These are phyloP conservation scores for Entelurus aequoreus DNA, from an alignment of 2,113 vertebrate genomes.

Conservation along the genomic window DNA sequence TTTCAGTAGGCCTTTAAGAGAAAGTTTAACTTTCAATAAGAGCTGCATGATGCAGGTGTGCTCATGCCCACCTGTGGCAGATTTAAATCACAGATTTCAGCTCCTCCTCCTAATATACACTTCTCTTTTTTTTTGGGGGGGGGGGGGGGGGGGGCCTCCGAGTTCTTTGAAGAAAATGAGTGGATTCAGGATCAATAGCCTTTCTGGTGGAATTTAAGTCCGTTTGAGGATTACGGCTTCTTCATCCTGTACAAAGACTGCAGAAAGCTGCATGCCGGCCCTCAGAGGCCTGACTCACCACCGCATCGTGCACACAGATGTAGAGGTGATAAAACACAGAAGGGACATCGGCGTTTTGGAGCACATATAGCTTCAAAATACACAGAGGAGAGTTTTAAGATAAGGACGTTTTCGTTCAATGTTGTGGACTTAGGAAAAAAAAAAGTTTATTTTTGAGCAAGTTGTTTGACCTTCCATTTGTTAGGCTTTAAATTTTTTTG, in stretches of 20 bases:
- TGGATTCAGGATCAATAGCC: conserved; percentile 71
- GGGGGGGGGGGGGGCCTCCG: neutral
- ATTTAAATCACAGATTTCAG: conserved; percentile 65
- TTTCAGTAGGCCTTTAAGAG: too few relatives aligned
- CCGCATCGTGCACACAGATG: conserved; percentile 43
- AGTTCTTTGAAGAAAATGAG: conserved; percentile 76
- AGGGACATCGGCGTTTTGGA: conserved; percentile 37
- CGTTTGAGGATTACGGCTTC: conserved; percentile 70
- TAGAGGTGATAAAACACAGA: conserved; percentile 48
- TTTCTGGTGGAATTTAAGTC: conserved; percentile 70
- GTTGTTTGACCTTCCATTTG: too few relatives aligned
- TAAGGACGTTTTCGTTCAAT: neutral
- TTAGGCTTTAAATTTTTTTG: too few relatives aligned
- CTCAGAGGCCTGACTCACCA: conserved; percentile 44
- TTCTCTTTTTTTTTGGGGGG: conserved; percentile 54
- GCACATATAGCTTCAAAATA: conserved; percentile 48
- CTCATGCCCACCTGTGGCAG: conserved; percentile 62
- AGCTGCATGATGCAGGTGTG: conserved; percentile 11
- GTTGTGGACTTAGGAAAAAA: neutral
- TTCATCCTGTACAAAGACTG: conserved; percentile 62
- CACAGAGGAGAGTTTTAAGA: conserved; percentile 25
- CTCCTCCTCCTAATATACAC: conserved; percentile 53
- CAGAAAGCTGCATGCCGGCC: conserved; percentile 56
- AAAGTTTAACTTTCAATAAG: too few relatives aligned
- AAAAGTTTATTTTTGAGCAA: neutral